Conservation (phyloP, 2,797 vertebrate genomes). For the Sebastes trivittatus region DNA sequence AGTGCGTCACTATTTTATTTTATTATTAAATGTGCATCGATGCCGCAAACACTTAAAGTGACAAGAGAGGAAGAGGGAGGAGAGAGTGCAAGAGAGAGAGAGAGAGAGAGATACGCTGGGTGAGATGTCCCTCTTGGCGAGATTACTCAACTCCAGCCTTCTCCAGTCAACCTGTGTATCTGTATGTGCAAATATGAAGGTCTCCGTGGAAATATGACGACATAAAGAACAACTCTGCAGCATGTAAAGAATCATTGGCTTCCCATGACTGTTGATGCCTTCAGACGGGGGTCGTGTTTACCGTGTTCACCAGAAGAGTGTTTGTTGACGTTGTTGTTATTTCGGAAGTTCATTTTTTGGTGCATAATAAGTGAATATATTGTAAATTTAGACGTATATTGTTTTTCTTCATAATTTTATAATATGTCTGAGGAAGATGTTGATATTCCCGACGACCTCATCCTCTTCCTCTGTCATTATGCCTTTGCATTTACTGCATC, state of each 20-base stretch:
- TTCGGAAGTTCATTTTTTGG: too few relatives aligned
- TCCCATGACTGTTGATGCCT: background rate
- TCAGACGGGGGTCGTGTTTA: too few relatives aligned
- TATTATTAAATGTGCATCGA: background rate
- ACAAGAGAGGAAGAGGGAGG: background rate
- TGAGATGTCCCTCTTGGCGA: slow-evolving; percentile 31
- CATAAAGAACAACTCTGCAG: background rate
- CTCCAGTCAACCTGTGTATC: background rate
- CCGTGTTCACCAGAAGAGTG: too few relatives aligned
- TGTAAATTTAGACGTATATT: too few relatives aligned
- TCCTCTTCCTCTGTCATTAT: too few relatives aligned
- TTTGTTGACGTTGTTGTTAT: too few relatives aligned
- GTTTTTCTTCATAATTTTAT: too few relatives aligned
- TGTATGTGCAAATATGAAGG: background rate
- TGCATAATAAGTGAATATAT: too few relatives aligned
- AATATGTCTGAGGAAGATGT: too few relatives aligned
- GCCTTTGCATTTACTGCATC: too few relatives aligned
- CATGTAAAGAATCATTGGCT: background rate
- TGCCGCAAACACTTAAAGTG: background rate
- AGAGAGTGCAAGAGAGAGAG: background rate
- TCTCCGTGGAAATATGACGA: background rate
- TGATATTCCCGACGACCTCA: too few relatives aligned
- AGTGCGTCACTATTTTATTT: background rate
- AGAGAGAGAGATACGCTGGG: background rate
- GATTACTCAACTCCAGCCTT: slow-evolving; percentile 40